Percentiles rank a stretch among this genome's conserved stretches.
phyloP scores from a whole-genome alignment of 2,888 invertebrate species.

The Ormia ochracea region DNA sequence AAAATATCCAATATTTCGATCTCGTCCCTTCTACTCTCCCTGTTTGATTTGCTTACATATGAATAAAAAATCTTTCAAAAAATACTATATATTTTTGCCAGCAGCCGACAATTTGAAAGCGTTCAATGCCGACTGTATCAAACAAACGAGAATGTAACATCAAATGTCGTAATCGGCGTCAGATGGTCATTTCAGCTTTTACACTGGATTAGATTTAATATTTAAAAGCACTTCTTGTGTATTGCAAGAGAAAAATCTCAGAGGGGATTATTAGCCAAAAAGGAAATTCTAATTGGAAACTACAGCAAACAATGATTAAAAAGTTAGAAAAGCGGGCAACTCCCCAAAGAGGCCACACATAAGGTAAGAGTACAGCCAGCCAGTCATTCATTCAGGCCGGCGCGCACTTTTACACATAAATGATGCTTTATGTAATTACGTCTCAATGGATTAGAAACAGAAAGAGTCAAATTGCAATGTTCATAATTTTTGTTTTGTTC shows the following conservation, averaged over 20 bases:
- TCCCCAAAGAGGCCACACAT: conserved; percentile 61
- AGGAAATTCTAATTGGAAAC: conserved; percentile 25
- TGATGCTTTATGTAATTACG: conserved; percentile 49
- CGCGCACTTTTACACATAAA: conserved; percentile 40
- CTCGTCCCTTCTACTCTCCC: background rate
- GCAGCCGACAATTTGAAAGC: too few relatives aligned
- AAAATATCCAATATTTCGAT: background rate
- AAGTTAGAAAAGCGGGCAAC: conserved; percentile 9
- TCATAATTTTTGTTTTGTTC: background rate
- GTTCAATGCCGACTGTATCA: too few relatives aligned
- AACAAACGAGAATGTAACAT: too few relatives aligned
- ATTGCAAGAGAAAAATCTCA: conserved; percentile 24
- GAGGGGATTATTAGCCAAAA: conserved; percentile 52
- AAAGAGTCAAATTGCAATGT: conserved; percentile 1
- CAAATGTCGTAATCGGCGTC: too few relatives aligned
- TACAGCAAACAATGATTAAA: conserved; percentile 21
- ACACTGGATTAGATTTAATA: background rate
- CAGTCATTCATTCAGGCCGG: conserved; percentile 1
- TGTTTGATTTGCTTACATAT: too few relatives aligned
- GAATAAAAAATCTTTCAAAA: too few relatives aligned
- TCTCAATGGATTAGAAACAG: conserved; percentile 57
- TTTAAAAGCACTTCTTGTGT: background rate
- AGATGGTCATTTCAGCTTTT: background rate
- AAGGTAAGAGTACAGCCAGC: conserved; percentile 16
- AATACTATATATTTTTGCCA: too few relatives aligned